A percentile compares a stretch with the other conserved stretches of the same genome.
phyloP scores from a whole-genome alignment of 30 jellyfish, hydroid and myxozoan species.

The Chrysaora quinquecirrha region DNA sequence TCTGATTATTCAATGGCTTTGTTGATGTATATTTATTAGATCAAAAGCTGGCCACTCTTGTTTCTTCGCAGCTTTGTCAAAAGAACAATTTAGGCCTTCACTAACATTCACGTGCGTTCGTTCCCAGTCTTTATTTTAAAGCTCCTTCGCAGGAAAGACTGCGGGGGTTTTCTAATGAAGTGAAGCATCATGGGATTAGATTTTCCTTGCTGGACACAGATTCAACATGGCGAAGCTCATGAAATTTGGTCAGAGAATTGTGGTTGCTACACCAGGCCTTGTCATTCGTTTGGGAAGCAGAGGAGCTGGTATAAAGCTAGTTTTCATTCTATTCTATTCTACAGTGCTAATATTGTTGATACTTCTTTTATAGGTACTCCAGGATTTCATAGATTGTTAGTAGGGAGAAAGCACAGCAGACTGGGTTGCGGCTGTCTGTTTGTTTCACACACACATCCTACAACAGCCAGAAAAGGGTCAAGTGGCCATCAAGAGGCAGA shows the following conservation, averaged over 20 bases:
- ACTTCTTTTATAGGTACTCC: no score
- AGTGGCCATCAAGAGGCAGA: no score
- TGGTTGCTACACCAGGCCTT: conserved; percentile 85
- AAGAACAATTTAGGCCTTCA: neutral
- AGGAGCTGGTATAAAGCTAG: conserved; percentile 86
- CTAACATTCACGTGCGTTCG: conserved; percentile 52
- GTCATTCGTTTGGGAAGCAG: conserved; percentile 64
- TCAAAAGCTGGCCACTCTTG: no score
- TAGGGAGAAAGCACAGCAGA: no score
- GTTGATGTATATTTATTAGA: no score
- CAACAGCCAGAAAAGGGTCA: no score
- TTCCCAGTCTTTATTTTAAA: conserved; percentile 11
- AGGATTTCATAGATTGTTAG: no score
- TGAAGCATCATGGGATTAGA: conserved; percentile 47
- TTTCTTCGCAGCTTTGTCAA: neutral
- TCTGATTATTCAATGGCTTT: neutral
- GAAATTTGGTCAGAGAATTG: conserved; percentile 82
- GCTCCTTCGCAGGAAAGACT: conserved; percentile 10
- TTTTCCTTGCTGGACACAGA: conserved; percentile 13
- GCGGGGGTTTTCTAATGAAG: neutral
- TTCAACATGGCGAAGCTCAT: conserved; percentile 89
- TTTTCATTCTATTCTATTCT: no score
- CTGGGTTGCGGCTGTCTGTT: no score
- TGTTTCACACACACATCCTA: no score
- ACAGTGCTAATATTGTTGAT: no score